Evolutionary conservation across 2,113 vertebrate species (phyloP).

Genomic region (Chlamydotis undulata): DNA sequence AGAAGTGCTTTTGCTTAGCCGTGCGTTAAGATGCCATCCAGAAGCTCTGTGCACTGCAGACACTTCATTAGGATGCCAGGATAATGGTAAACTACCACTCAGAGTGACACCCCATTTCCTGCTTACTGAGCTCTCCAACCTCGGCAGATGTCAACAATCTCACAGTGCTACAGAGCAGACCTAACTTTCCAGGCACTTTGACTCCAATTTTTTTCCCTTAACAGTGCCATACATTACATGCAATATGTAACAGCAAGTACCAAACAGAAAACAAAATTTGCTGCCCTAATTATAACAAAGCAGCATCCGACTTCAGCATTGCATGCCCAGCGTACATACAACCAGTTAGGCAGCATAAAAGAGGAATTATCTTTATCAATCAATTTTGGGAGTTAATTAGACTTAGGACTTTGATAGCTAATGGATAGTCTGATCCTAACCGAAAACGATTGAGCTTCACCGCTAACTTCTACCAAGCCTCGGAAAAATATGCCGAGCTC

Average conservation of each 20-base stretch:
- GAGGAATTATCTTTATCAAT: slow-evolving; percentile 34
- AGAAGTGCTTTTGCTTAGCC: slow-evolving; percentile 93
- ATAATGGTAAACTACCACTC: slow-evolving; percentile 99
- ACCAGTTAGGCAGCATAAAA: slow-evolving; percentile 24
- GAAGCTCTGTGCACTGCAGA: slow-evolving; percentile 94
- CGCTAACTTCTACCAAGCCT: slow-evolving; percentile 39
- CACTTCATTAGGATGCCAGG: slow-evolving; percentile 99
- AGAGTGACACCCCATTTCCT: slow-evolving; percentile 99
- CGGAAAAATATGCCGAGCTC: slow-evolving; percentile 27
- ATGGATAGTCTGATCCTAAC: slow-evolving; percentile 19
- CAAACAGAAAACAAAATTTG: slow-evolving; percentile 77
- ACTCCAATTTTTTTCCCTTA: slow-evolving; percentile 80
- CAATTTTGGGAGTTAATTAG: slow-evolving; percentile 69
- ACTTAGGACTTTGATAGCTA: slow-evolving; percentile 52
- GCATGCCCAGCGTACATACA: background rate
- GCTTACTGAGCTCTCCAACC: slow-evolving; percentile 98
- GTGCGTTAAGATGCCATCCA: slow-evolving; percentile 96
- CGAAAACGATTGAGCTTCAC: slow-evolving; percentile 2
- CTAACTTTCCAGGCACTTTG: slow-evolving; percentile 87
- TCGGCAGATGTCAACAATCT: slow-evolving; percentile 98
- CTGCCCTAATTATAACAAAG: slow-evolving; percentile 73
- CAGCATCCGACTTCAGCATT: slow-evolving; percentile 35
- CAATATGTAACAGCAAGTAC: slow-evolving; percentile 81
- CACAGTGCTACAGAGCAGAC: slow-evolving; percentile 85
- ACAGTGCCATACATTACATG: slow-evolving; percentile 83